Evolutionary conservation across 2,888 invertebrate species (phyloP).

Genomic region (Drosophila austrosaltans): DNA sequence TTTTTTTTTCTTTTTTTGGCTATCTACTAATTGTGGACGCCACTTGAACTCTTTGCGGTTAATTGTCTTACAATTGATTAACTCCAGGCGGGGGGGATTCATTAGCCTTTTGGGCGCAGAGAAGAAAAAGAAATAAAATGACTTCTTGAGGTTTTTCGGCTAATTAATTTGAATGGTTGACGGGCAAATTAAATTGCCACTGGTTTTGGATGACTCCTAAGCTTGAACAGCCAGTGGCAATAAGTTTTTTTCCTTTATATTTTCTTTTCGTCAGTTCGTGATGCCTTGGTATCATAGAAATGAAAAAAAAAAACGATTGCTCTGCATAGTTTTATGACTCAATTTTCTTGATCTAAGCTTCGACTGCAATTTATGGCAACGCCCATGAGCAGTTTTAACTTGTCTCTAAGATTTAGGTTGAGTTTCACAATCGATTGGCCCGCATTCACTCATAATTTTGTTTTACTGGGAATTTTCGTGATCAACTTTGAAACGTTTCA

Average conservation of each 20-base stretch:
- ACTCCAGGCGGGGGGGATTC: conserved; percentile 38
- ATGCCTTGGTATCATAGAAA: conserved; percentile 44
- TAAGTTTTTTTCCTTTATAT: not conserved
- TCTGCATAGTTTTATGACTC: conserved; percentile 9
- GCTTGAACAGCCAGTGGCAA: conserved; percentile 33
- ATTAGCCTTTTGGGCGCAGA: conserved; percentile 50
- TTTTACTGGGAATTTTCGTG: conserved; percentile 39
- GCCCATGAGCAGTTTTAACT: conserved; percentile 13
- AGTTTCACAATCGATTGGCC: conserved; percentile 13
- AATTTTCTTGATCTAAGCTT: conserved; percentile 1
- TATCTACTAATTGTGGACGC: conserved; percentile 55
- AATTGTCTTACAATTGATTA: conserved; percentile 70
- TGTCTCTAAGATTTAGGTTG: not conserved
- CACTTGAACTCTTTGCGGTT: conserved; percentile 47
- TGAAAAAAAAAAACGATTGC: conserved; percentile 2
- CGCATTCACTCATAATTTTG: conserved; percentile 25
- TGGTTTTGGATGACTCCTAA: conserved; percentile 57
- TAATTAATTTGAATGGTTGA: conserved; percentile 60
- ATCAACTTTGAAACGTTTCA: conserved; percentile 24
- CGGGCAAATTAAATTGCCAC: conserved; percentile 68
- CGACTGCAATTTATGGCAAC: conserved; percentile 6
- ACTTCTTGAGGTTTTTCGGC: conserved; percentile 31
- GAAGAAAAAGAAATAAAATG: conserved; percentile 18
- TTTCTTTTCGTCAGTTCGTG: conserved; percentile 55
- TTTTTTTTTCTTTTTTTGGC: conserved; percentile 9